Percentiles rank a stretch among this genome's conserved stretches.
Conservation (phyloP, 53 echinoderm and acorn worm species). For the Apostichopus leukothele region DNA sequence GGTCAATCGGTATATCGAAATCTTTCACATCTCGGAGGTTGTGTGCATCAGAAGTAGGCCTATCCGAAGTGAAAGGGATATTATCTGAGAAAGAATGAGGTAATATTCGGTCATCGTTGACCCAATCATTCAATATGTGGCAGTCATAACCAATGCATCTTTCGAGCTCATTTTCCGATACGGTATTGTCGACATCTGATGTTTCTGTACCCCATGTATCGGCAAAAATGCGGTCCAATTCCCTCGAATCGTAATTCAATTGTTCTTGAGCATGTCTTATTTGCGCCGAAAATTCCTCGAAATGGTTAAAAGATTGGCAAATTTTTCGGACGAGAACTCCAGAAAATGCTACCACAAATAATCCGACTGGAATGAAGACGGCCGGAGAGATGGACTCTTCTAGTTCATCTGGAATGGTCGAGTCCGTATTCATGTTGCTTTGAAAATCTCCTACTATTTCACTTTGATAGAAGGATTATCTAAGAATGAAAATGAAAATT, state of each 20-base stretch:
- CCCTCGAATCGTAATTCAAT: no score
- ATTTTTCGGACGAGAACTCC: conserved; percentile 9
- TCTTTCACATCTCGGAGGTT: no score
- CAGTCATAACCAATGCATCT: not conserved
- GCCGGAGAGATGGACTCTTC: not conserved
- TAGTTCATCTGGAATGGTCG: not conserved
- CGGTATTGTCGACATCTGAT: not conserved
- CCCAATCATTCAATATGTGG: no score
- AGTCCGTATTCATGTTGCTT: not conserved
- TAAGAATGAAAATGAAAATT: not conserved
- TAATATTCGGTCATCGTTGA: no score
- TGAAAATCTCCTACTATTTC: not conserved
- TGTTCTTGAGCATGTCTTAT: not conserved
- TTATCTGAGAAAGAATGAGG: no score
- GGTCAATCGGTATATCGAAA: no score
- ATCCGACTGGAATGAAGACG: not conserved
- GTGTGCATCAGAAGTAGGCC: no score
- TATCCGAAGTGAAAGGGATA: no score
- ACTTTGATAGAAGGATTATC: not conserved
- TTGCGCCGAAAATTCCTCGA: not conserved
- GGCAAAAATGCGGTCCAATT: no score
- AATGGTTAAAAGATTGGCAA: not conserved
- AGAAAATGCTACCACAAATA: conserved; percentile 18
- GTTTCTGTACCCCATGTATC: no score
- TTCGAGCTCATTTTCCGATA: not conserved